Evolutionary conservation across 2,888 invertebrate genomes (phyloP).

Genomic region (Apocheima hispidaria): DNA sequence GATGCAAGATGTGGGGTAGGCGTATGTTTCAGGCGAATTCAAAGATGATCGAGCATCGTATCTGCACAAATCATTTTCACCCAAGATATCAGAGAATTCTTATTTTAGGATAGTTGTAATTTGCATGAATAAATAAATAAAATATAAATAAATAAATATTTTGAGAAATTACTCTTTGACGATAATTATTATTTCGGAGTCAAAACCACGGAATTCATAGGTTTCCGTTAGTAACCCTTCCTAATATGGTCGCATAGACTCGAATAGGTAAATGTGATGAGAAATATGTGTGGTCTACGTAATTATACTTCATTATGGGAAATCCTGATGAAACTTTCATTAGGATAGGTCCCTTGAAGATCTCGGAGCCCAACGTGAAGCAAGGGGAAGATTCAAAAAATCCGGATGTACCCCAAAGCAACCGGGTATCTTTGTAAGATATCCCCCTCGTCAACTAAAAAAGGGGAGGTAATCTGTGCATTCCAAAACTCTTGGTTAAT

Average conservation of each 20-base stretch:
- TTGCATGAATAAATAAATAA: too few relatives aligned
- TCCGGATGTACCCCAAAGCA: too few relatives aligned
- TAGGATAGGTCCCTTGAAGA: too few relatives aligned
- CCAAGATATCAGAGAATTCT: conserved; percentile 3
- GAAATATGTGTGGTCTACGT: conserved; percentile 1
- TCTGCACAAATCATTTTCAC: conserved; percentile 11
- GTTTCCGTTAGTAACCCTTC: neutral
- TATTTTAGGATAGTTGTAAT: too few relatives aligned
- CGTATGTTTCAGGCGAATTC: conserved; percentile 17
- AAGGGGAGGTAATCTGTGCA: neutral
- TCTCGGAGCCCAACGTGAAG: too few relatives aligned
- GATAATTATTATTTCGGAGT: conserved; percentile 22
- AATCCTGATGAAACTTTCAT: conserved; percentile 10
- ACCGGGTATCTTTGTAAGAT: too few relatives aligned
- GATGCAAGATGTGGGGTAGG: neutral
- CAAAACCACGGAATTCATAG: conserved; percentile 27
- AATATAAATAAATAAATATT: too few relatives aligned
- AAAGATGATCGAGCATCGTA: conserved; percentile 4
- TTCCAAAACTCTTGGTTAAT: neutral
- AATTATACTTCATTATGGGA: neutral
- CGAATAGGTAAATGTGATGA: neutral
- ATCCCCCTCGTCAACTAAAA: neutral
- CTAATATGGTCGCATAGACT: conserved; percentile 3
- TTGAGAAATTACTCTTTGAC: conserved; percentile 10
- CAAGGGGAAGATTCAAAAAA: too few relatives aligned